Percentiles rank a stretch among this genome's conserved stretches.
These are phyloP conservation scores for Sciurus vulgaris DNA, from an alignment of 2,797 vertebrate species.

Conservation along the genomic window DNA sequence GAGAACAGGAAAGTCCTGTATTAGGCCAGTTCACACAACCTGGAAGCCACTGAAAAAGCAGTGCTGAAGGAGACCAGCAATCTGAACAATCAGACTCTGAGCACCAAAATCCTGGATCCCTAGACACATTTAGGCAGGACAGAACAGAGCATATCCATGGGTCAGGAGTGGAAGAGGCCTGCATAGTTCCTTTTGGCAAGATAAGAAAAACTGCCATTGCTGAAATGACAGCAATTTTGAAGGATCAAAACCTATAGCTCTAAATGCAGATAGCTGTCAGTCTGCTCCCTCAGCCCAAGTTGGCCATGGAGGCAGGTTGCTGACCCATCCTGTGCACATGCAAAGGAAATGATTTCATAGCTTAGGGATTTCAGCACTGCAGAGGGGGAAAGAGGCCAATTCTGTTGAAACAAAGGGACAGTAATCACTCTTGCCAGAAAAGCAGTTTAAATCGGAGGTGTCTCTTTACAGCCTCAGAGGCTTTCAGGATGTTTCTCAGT, in stretches of 20 bases:
- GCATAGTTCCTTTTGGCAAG: background rate
- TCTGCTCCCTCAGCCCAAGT: conserved; percentile 6
- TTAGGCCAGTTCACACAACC: background rate
- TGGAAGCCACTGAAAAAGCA: background rate
- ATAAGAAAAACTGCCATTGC: background rate
- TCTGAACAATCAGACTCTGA: conserved; percentile 22
- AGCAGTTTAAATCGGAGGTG: conserved; percentile 73
- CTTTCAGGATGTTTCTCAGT: conserved; percentile 71
- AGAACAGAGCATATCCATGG: background rate
- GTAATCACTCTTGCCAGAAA: conserved; percentile 76
- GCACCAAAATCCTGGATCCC: background rate
- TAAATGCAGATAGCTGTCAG: background rate
- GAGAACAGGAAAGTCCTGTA: background rate
- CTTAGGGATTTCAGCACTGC: conserved; percentile 83
- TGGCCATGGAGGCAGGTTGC: conserved; percentile 59
- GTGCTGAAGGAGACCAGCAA: background rate
- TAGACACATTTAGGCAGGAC: background rate
- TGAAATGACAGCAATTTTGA: background rate
- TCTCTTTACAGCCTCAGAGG: conserved; percentile 77
- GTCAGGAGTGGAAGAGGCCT: background rate
- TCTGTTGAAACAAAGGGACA: conserved; percentile 79
- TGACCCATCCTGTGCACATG: conserved; percentile 85
- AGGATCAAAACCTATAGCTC: background rate
- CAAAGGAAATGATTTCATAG: conserved; percentile 89
- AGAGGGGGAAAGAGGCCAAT: conserved; percentile 71